Base-by-base conservation (phyloP, 1,140 invertebrate genomes). In the Trichonephila clavipes region DNA sequence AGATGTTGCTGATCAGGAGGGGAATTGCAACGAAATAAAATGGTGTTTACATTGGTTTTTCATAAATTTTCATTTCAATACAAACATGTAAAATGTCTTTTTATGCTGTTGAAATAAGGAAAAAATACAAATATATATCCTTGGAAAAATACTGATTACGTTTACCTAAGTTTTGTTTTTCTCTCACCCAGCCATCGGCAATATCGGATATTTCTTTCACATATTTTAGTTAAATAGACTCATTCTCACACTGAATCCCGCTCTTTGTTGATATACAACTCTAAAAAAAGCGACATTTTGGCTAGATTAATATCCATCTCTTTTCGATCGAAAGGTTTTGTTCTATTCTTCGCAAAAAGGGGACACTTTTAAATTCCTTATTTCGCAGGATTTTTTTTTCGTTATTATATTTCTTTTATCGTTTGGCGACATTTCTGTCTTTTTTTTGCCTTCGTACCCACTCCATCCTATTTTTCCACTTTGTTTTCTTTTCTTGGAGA, bases 401-500 rank as follows among this genome's bases (percentile, higher is more conserved):
- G 24, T 16, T 72, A 72, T 72, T 34, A 72, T 72, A 28, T 28
- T 72, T 72, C 69, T 28, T 72, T 72, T 58, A 44, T 83, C 34
- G 81, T 34, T n/a, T 58, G 69, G 69, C 69, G 69, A 72, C 69
- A 72, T 72, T 72, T 72, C 61, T 62, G 12, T 21, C 61, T 51
- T 51, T 8, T 51, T 51, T 51, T 51, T 51, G 5, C 51, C 5
- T 12, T 51, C 51, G 10, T 51, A 51, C 51, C 51, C 51, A 51
- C 51, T 85, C 82, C 51, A 59, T 21, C 16, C 18, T 28, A 18
- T 24, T 34, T 6, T 0, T 24, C 28, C 21, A 12, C 69, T 87
- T 69, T 72, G 34, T 72, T 59, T 72, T 81, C 81, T 83, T 24
- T 64, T 85, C 72, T 51, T 28, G 59, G 34, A 85, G 90, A 90